phyloP scores from a whole-genome alignment of 2,113 vertebrate genomes.

The Ceyx margarethae region DNA sequence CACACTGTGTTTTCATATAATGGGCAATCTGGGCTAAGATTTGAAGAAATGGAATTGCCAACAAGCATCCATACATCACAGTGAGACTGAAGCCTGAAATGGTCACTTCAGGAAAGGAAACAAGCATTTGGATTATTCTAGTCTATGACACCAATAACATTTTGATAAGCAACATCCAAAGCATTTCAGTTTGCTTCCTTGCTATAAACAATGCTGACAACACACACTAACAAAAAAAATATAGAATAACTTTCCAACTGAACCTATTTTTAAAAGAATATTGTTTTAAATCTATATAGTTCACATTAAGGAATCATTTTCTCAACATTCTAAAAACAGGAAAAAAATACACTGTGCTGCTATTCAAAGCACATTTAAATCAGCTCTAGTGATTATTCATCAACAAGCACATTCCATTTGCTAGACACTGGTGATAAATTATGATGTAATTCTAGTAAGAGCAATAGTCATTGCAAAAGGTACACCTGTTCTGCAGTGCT shows the following conservation, averaged over 20 bases:
- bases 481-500: background rate
- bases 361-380: background rate
- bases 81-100: background rate
- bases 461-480: background rate
- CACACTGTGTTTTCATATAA: background rate
- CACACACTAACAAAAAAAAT: background rate
- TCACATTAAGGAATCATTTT: background rate
- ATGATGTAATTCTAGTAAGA: background rate
- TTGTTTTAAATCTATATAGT: background rate
- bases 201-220: background rate
- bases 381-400: background rate
- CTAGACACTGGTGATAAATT: background rate
- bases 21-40: background rate
- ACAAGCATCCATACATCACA: background rate
- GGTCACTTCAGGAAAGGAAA: background rate
- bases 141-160: background rate
- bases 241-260: rapidly evolving
- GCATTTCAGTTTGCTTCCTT: background rate
- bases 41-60: background rate
- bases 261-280: background rate
- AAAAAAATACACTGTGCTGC: background rate
- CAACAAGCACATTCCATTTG: background rate
- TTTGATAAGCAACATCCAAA: background rate
- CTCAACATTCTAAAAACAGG: background rate
- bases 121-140: background rate